Evolutionary conservation across 1,140 invertebrate species (phyloP), one percentile per base, ranked within the genome.

Genomic region (Heliconius melpomene): DNA sequence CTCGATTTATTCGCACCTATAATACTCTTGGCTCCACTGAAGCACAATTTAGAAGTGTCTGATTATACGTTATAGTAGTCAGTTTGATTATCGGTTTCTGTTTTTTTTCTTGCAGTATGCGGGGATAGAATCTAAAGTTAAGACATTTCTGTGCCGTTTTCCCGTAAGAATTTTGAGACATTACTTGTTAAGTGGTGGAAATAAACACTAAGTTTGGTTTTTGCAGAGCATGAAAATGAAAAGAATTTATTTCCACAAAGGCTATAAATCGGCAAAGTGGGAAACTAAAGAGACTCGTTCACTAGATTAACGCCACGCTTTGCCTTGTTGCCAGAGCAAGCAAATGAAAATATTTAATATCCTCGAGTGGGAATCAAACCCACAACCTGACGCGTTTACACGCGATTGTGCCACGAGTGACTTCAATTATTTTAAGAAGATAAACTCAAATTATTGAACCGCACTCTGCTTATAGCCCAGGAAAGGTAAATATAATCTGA

Each of bases 1-100:
- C 54, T 57, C 54, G 54, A 57, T 57, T 57, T 57, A 57, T 57
- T 57, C n/a, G 9, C 54, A 57, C 54, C 54, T 57, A 57, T 23
- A 57, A 57, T 23, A 57, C n/a, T 57, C 54, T 57, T 8, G 54
- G 20, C 54, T n/a, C 54, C 54, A 57, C 20, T 23, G 54, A 9
- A 57, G 54, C 54, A 20, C n/a, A 52, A 18, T 11, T n/a, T 23
- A 54, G 52, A 54, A 57, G 9, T 57, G n/a, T 57, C 54, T 57
- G n/a, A 57, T 57, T 57, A 11, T n/a, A n/a, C 8, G n/a, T 57
- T 8, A n/a, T 57, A n/a, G 7, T 57, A 23, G 6, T 57, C 18
- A 20, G n/a, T 57, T 57, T 57, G 54, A 57, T 57, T 57, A 8
- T 57, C 54, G 9, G 18, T 16, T 52, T 20, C 13, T 16, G 13